A percentile compares a stretch with the other conserved stretches of the same genome.
Conservation (phyloP, 2,888 invertebrate genomes). For the Poecilus cupreus region DNA sequence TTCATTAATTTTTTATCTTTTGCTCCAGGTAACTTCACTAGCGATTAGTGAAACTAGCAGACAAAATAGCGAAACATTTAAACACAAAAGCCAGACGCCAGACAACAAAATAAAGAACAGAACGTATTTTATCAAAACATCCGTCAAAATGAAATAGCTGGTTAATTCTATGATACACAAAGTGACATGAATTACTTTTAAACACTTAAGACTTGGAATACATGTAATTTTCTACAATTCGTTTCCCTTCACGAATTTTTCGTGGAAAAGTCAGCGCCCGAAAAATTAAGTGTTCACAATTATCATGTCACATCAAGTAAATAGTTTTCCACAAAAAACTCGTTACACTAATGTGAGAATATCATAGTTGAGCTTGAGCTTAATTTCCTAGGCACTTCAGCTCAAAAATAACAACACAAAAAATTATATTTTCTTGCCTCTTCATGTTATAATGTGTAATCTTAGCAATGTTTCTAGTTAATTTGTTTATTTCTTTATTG, state of each 20-base stretch:
- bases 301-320: conserved; percentile 58
- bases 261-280: conserved; percentile 55
- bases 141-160: conserved; percentile 52
- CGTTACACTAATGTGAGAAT: conserved; percentile 52
- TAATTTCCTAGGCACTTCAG: not conserved
- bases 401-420: too few species aligned
- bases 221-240: conserved; percentile 54
- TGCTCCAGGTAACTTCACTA: conserved; percentile 10
- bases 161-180: conserved; percentile 53
- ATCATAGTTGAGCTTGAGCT: conserved; percentile 12
- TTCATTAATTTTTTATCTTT: conserved; percentile 24
- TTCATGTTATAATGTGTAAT: too few species aligned
- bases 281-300: conserved; percentile 58
- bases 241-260: conserved; percentile 55
- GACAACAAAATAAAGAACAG: too few species aligned
- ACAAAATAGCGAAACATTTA: not conserved
- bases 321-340: conserved; percentile 54
- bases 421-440: too few species aligned
- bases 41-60: not conserved
- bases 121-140: conserved; percentile 40
- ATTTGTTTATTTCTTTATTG: too few species aligned
- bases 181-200: conserved; percentile 58
- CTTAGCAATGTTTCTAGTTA: too few species aligned
- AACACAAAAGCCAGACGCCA: conserved; percentile 25
- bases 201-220: conserved; percentile 53